Evolutionary conservation across 2,888 invertebrate genomes (phyloP).

Genomic region (Archaeoteleia sp.): DNA sequence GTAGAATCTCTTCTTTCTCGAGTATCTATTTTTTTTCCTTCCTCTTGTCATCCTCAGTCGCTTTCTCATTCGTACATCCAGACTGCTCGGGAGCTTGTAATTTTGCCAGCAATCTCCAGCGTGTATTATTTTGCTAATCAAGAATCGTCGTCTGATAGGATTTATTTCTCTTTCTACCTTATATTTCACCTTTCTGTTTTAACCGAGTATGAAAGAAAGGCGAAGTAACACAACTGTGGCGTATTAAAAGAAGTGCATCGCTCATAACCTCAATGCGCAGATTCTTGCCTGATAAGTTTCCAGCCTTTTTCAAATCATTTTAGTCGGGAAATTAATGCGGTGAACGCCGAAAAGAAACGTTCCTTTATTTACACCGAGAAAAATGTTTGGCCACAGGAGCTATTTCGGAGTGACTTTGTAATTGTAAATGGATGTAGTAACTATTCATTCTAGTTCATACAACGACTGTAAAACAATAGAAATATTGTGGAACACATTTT

Average conservation of each 20-base stretch:
- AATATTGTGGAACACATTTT: too few species aligned
- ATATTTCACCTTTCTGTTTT: too few species aligned
- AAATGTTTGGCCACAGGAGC: too few species aligned
- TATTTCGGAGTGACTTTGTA: too few species aligned
- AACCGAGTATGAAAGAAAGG: not conserved
- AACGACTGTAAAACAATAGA: too few species aligned
- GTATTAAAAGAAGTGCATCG: constrained; percentile 1
- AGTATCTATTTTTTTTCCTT: constrained; percentile 27
- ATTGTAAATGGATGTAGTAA: too few species aligned
- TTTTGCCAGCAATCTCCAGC: constrained; percentile 11
- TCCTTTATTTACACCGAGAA: not conserved
- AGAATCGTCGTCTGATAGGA: constrained; percentile 8
- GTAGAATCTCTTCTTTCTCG: constrained; percentile 23
- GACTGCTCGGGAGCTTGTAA: constrained; percentile 31
- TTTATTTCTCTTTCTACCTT: not conserved
- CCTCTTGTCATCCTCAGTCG: constrained; percentile 26
- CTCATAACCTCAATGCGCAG: too few species aligned
- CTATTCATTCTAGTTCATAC: too few species aligned
- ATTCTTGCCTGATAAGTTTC: too few species aligned
- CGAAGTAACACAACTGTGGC: not conserved
- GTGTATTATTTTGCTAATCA: constrained; percentile 36
- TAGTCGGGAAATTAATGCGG: too few species aligned
- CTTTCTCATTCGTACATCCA: constrained; percentile 38
- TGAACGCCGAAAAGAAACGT: not conserved
- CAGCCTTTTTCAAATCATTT: too few species aligned